Conservation (phyloP, 2,888 invertebrate genomes). For the Tupiocoris notatus region DNA sequence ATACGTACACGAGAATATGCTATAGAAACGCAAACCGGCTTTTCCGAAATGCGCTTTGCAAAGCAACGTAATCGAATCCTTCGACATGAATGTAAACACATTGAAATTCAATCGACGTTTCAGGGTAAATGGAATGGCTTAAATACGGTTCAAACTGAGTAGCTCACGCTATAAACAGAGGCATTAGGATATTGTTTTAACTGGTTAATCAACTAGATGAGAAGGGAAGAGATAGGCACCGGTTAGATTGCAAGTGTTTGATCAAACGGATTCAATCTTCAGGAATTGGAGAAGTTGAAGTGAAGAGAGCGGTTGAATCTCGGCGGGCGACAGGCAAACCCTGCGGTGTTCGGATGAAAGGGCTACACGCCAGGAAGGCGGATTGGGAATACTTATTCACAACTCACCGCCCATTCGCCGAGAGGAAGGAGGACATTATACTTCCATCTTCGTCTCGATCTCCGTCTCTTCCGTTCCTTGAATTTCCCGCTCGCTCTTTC, state of each 20-base stretch:
- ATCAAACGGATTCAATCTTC: not conserved
- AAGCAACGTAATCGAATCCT: too few species aligned
- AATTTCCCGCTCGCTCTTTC: not conserved
- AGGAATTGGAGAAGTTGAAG: not conserved
- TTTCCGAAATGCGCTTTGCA: too few species aligned
- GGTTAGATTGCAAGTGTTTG: not conserved
- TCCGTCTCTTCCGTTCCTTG: not conserved
- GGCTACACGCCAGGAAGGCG: not conserved
- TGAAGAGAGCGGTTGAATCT: too few species aligned
- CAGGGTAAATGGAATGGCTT: too few species aligned
- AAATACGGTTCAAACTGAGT: too few species aligned
- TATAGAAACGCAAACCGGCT: too few species aligned
- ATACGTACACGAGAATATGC: too few species aligned
- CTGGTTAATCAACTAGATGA: not conserved
- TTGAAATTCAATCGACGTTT: too few species aligned
- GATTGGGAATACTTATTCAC: constrained; percentile 2
- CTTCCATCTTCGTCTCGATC: not conserved
- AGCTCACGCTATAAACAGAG: not conserved
- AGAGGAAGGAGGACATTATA: constrained; percentile 10
- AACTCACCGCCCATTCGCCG: not conserved
- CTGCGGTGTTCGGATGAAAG: not conserved
- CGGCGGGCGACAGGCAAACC: not conserved
- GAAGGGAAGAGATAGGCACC: not conserved
- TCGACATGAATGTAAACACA: too few species aligned
- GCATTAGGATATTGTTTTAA: not conserved